Base-by-base conservation (phyloP, 2,888 invertebrate species). In the Eudemis profundana region DNA sequence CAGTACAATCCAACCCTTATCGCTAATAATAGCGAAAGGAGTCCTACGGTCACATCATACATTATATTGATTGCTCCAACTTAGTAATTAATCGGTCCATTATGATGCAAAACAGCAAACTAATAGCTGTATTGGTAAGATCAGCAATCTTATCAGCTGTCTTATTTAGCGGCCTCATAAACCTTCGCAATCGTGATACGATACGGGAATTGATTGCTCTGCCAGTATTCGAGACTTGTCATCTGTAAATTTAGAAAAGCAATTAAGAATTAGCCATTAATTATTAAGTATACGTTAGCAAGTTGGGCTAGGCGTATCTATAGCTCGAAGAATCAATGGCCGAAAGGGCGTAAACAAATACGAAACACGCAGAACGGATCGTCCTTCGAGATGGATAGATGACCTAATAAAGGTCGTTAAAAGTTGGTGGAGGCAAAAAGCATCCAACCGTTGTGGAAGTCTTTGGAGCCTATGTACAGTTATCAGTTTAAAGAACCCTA, bases 111-210 rank as follows among this genome's bases (percentile, higher is more conserved):
- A 60, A 60, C 17, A 49, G 47, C 36, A 47, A 49, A 49, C 49
- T 38, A 60, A 60, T 49, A 38, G 60, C 19, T 27, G 40, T 62
- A 21, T 53, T 50, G 40, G 54, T 27, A 12, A 51, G 46, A 60
- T 73, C 69, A 46, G 49, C 47, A 33, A 68, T 68, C 70, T 78
- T 75, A 77, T 76, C 76, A 56, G 21, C 33, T 54, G 69, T 68
- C 77, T 77, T 77, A 78, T 75, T 77, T 68, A 68, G 62, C 54
- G 70, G 75, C 76, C 77, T 76, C 66, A 68, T 68, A 68, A 63
- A 68, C 7, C 38, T 49, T 49, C 59, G 17, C 15, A 23, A 50
- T 66, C 61, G 40, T 33, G 47, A 50, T 66, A 49, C 59, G 66
- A 56, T 61, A 66, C 7, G 17, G 14, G 17, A 60, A 60, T 54